Percentiles rank a stretch among this genome's conserved stretches.
phyloP scores from a whole-genome alignment of 2,888 invertebrate genomes.

The Baronia brevicornis region DNA sequence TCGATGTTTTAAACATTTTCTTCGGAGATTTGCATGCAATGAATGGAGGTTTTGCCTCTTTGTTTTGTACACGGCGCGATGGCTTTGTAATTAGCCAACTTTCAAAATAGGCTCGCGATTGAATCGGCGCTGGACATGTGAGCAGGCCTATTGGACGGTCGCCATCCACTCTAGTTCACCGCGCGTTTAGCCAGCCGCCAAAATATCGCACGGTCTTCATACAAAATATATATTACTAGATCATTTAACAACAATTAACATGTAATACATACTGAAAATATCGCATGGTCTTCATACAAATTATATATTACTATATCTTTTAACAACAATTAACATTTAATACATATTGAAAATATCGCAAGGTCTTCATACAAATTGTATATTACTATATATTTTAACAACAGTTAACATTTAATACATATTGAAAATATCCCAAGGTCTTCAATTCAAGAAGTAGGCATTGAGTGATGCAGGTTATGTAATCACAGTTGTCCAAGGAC shows the following conservation, averaged over 20 bases:
- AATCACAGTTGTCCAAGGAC: no score
- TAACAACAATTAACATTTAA: no score
- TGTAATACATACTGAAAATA: no score
- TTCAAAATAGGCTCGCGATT: slow-evolving; percentile 19
- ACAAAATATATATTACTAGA: slow-evolving; percentile 1
- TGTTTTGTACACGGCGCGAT: slow-evolving; percentile 18
- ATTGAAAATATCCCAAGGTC: no score
- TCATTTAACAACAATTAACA: neutral
- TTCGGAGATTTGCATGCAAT: slow-evolving; percentile 23
- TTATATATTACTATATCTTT: no score
- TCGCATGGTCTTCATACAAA: no score
- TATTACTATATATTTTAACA: no score
- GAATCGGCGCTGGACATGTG: slow-evolving; percentile 9
- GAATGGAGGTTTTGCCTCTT: slow-evolving; percentile 18
- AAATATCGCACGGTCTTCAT: slow-evolving; percentile 4
- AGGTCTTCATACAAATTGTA: no score
- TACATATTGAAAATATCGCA: no score
- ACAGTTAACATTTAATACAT: no score
- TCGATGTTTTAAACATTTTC: slow-evolving; percentile 16
- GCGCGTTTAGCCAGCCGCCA: neutral
- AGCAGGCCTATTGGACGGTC: slow-evolving; percentile 14
- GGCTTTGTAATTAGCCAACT: slow-evolving; percentile 17
- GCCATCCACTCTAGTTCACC: slow-evolving; percentile 11
- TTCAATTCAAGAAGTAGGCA: no score
- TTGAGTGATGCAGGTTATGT: no score